phyloP scores from a whole-genome alignment of 1,140 invertebrate genomes.

The Drosophila virilis region DNA sequence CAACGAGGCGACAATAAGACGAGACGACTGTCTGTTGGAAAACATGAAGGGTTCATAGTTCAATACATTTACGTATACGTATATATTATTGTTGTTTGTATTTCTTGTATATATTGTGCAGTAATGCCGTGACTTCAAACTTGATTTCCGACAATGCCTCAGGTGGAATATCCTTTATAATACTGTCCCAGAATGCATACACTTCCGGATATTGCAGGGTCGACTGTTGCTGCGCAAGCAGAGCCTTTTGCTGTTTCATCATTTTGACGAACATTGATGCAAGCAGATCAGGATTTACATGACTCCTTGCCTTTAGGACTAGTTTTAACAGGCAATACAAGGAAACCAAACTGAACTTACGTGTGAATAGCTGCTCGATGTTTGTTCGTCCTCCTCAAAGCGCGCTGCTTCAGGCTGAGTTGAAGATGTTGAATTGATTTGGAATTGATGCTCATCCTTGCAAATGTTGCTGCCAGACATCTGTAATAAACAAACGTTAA shows the following conservation, averaged over 20 bases:
- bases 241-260: slow-evolving; percentile 15
- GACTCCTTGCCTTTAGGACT: slow-evolving; percentile 2
- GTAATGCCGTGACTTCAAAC: slow-evolving; percentile 22
- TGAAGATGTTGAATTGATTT: background rate
- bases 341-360: background rate
- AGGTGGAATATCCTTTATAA: slow-evolving; percentile 21
- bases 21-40: no score
- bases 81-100: slow-evolving; percentile 26
- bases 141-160: slow-evolving; percentile 24
- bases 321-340: background rate
- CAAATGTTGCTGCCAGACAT: background rate
- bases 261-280: slow-evolving; percentile 4
- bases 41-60: background rate
- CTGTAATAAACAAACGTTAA: background rate
- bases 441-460: background rate
- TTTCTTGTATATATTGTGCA: slow-evolving; percentile 27
- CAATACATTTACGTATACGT: background rate
- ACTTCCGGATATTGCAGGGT: slow-evolving; percentile 7
- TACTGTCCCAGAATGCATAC: slow-evolving; percentile 27
- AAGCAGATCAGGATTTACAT: slow-evolving; percentile 1
- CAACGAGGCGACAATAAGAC: no score
- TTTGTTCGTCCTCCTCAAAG: slow-evolving; percentile 12
- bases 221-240: slow-evolving; percentile 3
- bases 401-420: background rate
- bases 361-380: background rate